phyloP scores from a whole-genome alignment of 2,888 invertebrate species.

The Orchesella flavescens region DNA sequence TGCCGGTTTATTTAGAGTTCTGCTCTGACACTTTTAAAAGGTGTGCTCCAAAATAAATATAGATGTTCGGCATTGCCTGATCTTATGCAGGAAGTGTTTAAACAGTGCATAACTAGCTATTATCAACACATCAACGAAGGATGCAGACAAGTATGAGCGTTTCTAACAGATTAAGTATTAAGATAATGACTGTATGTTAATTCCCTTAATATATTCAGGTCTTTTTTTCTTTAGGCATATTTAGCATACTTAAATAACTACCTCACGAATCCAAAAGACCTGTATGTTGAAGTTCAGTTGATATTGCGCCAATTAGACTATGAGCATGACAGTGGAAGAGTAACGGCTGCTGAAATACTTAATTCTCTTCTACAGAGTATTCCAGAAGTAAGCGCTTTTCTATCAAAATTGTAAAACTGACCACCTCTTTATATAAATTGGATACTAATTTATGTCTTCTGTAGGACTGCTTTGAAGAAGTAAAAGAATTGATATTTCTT shows the following conservation, averaged over 20 bases:
- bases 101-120: constrained; percentile 65
- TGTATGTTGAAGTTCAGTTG: constrained; percentile 57
- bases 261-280: constrained; percentile 63
- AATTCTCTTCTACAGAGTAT: constrained; percentile 57
- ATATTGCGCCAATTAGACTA: constrained; percentile 65
- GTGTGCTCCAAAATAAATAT: constrained; percentile 66
- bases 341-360: constrained; percentile 62
- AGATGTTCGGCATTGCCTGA: constrained; percentile 51
- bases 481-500: constrained; percentile 62
- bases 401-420: background rate
- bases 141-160: constrained; percentile 54
- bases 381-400: constrained; percentile 57
- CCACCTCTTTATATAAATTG: background rate
- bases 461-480: constrained; percentile 62
- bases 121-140: constrained; percentile 68
- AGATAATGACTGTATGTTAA: background rate
- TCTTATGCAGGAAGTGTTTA: constrained; percentile 67
- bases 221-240: constrained; percentile 54
- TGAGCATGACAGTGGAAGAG: constrained; percentile 56
- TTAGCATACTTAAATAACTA: constrained; percentile 65
- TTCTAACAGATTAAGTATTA: too few relatives aligned
- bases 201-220: background rate
- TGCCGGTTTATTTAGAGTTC: constrained; percentile 52
- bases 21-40: constrained; percentile 64
- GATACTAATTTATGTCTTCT: background rate